Conservation (phyloP, 2,797 vertebrate genomes). For the Schizothorax lantsangensis region DNA sequence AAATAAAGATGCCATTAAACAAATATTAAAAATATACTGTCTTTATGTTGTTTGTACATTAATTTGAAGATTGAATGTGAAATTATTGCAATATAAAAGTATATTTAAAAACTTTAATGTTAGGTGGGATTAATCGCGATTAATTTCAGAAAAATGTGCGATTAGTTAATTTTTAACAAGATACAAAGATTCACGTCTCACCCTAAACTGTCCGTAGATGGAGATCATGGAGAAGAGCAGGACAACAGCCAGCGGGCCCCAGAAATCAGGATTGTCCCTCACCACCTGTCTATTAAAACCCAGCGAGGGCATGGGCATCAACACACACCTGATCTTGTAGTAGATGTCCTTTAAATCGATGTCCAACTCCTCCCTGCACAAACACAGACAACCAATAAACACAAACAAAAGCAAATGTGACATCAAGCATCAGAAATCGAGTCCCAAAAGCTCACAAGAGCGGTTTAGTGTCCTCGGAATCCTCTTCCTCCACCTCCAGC, state of each 20-base stretch:
- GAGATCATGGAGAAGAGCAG: conserved; percentile 99
- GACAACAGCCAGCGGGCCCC: conserved; percentile 96
- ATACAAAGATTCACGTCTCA: conserved; percentile 70
- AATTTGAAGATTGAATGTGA: no score
- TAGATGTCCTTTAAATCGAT: conserved; percentile 99
- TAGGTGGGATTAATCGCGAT: no score
- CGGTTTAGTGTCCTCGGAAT: conserved; percentile 91
- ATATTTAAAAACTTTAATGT: no score
- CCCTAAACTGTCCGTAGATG: conserved; percentile 97
- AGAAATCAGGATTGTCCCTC: conserved; percentile 98
- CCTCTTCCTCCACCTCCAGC: conserved; percentile 98
- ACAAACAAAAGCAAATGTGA: not conserved
- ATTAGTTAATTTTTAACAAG: no score
- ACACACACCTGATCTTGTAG: conserved; percentile 97
- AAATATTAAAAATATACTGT: no score
- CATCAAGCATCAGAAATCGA: not conserved
- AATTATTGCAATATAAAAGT: no score
- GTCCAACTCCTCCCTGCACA: conserved; percentile 91
- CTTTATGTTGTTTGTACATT: no score
- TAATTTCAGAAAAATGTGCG: no score
- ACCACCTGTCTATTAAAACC: conserved; percentile 98
- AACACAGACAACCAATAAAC: not conserved
- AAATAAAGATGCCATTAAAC: no score
- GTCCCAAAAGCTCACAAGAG: conserved; percentile 86
- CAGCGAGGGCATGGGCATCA: conserved; percentile 99